Percentiles rank a stretch among this genome's conserved stretches.
phyloP scores from a whole-genome alignment of 1,140 invertebrate genomes.

The Copidosoma floridanum region DNA sequence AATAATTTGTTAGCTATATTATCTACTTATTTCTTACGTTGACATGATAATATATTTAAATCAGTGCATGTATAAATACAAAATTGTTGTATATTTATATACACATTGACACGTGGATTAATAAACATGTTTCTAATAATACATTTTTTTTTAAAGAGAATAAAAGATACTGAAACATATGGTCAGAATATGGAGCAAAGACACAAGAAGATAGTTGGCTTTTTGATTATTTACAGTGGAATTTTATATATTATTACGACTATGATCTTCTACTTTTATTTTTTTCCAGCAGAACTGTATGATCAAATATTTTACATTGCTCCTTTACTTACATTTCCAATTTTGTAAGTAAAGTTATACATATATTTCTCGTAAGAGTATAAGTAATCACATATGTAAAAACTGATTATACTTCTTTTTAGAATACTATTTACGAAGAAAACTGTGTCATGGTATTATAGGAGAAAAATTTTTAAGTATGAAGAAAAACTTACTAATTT shows the following conservation, averaged over 20 bases:
- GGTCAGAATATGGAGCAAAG: slow-evolving; percentile 73
- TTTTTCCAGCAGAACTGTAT: slow-evolving; percentile 67
- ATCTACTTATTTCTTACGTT: slow-evolving; percentile 6
- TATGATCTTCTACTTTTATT: slow-evolving; percentile 76
- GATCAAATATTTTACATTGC: slow-evolving; percentile 71
- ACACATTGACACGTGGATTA: slow-evolving; percentile 16
- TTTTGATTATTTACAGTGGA: slow-evolving; percentile 77
- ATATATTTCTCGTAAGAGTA: no score
- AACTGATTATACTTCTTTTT: slow-evolving; percentile 43
- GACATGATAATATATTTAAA: slow-evolving; percentile 11
- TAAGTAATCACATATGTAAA: neutral
- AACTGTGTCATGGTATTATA: slow-evolving; percentile 84
- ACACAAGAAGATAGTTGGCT: slow-evolving; percentile 76
- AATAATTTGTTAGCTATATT: neutral
- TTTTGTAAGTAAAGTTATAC: slow-evolving; percentile 71
- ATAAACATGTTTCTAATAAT: slow-evolving; percentile 16
- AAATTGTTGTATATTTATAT: slow-evolving; percentile 17
- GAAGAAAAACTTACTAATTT: slow-evolving; percentile 72
- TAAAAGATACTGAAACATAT: slow-evolving; percentile 77
- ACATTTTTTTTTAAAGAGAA: slow-evolving; percentile 61
- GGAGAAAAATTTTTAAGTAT: slow-evolving; percentile 78
- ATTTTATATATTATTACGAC: slow-evolving; percentile 75
- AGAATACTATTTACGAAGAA: slow-evolving; percentile 80
- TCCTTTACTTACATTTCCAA: slow-evolving; percentile 72
- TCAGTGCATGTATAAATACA: neutral